Base-by-base conservation (phyloP, 1,140 invertebrate genomes). In the Diabrotica undecimpunctata region DNA sequence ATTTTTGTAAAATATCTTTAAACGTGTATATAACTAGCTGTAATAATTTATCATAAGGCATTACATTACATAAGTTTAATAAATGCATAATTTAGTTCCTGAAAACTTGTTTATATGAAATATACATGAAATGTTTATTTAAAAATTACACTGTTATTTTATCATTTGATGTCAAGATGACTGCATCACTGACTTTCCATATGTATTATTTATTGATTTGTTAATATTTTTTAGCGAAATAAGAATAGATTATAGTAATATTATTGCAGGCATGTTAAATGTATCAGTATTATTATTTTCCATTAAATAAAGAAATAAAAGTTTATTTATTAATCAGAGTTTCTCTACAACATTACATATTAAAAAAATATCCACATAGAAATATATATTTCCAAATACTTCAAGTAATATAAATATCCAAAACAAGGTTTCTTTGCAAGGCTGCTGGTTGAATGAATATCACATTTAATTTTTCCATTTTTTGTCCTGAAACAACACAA, bases 291-390 rank as follows among this genome's bases (percentile, higher is more conserved):
- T 68, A 66, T 62, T 46, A 57, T 13, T 66, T 61, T 36, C 54
- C 55, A 73, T 68, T 70, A 65, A 55, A 60, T 71, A 73, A 64
- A 62, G 11, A 63, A 46, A 65, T 54, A 61, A 64, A 68, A 63
- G 66, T 67, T 67, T 51, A 63, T 63, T 66, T 66, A 56, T 62
- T 66, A 8, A 41, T 1, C 7, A 51, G 51, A 35, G 54, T 35
- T 60, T 59, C 54, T 55, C 61, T 64, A 61, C 62, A 46, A 14
- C 37, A 46, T 12, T 8, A 10, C 6, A 11, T 25, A n/a, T 7
- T 57, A 64, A 35, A 58, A 57, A 64, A 64, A 64, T 64, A 61
- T 53, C 25, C 25, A 2, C 25, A 46, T 46, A 46, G n/a, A 10
- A 46, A 54, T 62, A 65, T 37, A 61, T 11, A 61, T 46, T 11